Evolutionary conservation across 2,797 vertebrate species (phyloP).

Genomic region (Pteropus rufus): DNA sequence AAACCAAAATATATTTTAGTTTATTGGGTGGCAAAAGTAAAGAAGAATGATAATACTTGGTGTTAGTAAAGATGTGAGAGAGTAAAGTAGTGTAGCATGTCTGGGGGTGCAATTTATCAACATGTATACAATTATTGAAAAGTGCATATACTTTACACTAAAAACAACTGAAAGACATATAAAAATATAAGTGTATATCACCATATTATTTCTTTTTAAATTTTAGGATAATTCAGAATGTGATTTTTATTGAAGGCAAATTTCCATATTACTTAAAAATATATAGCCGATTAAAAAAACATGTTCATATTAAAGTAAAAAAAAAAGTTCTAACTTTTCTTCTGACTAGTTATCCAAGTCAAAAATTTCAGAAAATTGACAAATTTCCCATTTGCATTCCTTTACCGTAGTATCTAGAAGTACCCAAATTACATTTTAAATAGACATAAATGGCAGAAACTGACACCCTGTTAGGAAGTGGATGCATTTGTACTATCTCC

Average conservation of each 20-base stretch:
- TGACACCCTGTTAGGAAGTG: neutral
- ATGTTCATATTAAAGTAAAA: neutral
- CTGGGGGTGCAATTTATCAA: neutral
- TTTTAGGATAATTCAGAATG: neutral
- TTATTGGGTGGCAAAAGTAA: neutral
- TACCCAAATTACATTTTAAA: neutral
- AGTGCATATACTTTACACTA: neutral
- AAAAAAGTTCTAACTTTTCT: neutral
- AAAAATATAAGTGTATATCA: neutral
- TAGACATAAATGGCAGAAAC: slow-evolving; percentile 4
- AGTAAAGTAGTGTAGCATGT: neutral
- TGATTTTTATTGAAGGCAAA: slow-evolving; percentile 24
- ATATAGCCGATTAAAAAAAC: neutral
- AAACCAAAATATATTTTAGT: neutral
- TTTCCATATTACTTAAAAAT: neutral
- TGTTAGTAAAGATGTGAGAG: neutral
- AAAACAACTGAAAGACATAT: neutral
- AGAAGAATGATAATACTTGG: neutral
- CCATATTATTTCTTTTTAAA: neutral
- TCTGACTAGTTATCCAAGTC: neutral
- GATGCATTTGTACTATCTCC: neutral
- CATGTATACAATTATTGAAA: neutral
- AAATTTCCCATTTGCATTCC: neutral
- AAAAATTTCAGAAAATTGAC: neutral
- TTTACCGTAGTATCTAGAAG: neutral